Evolutionary conservation across 2,113 vertebrate genomes (phyloP).

Genomic region (Melanerpes aurifrons): DNA sequence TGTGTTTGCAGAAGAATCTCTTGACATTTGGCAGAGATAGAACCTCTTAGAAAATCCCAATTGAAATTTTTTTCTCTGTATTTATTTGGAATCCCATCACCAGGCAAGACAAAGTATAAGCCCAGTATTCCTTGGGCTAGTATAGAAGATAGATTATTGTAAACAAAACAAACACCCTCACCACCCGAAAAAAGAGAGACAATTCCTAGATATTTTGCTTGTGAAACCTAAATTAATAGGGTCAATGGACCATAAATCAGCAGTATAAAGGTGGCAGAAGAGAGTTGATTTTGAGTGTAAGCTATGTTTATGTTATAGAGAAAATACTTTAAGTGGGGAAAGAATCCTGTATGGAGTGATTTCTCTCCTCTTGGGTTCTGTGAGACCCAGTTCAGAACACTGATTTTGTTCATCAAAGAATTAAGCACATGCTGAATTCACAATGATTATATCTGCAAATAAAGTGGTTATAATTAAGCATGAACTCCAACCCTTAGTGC

Average conservation of each 20-base stretch:
- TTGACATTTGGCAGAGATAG: too few species aligned
- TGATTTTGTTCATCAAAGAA: not conserved
- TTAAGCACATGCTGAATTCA: not conserved
- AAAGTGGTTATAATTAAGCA: not conserved
- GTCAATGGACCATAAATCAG: not conserved
- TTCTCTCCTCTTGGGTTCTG: not conserved
- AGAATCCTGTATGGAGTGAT: not conserved
- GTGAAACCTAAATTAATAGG: not conserved
- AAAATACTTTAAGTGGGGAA: not conserved
- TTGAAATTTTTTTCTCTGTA: too few species aligned
- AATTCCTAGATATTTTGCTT: not conserved
- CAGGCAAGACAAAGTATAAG: not conserved
- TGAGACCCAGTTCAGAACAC: not conserved
- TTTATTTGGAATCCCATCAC: too few species aligned
- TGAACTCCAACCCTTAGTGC: not conserved
- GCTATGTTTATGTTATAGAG: not conserved
- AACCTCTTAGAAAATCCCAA: too few species aligned
- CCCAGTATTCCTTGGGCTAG: not conserved
- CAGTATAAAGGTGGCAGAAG: not conserved
- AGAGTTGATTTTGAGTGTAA: not conserved
- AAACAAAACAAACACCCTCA: not conserved
- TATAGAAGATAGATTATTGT: not conserved
- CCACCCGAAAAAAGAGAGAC: not conserved
- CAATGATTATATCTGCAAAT: not conserved
- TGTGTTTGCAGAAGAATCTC: too few species aligned